phyloP scores from a whole-genome alignment of 2,888 invertebrate genomes.

The Mimumesa dahlbomi region DNA sequence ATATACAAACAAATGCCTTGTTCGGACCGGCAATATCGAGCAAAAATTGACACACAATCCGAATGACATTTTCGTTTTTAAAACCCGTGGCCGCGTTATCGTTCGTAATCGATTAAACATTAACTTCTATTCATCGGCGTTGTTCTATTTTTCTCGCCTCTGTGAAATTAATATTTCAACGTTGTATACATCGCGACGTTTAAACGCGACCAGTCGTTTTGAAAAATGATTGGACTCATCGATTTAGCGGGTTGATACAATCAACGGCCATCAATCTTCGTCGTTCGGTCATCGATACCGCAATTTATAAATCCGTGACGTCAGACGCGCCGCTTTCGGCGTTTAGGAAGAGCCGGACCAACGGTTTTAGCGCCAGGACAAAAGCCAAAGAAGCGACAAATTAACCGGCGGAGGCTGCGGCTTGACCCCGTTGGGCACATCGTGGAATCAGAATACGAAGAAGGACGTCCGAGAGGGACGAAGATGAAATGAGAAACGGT shows the following conservation, averaged over 20 bases:
- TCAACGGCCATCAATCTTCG: constrained; percentile 27
- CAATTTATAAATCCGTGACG: constrained; percentile 18
- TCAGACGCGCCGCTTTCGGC: constrained; percentile 15
- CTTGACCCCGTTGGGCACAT: constrained; percentile 74
- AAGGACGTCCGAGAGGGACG: constrained; percentile 45
- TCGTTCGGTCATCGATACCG: constrained; percentile 39
- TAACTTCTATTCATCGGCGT: too few relatives aligned
- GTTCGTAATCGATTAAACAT: too few relatives aligned
- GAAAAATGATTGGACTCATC: not conserved
- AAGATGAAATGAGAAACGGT: constrained; percentile 60
- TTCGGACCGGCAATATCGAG: too few relatives aligned
- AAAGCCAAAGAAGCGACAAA: constrained; percentile 67
- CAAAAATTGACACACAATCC: too few relatives aligned
- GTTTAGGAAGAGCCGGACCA: constrained; percentile 19
- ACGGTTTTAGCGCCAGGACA: constrained; percentile 63
- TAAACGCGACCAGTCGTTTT: not conserved
- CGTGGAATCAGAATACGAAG: constrained; percentile 65
- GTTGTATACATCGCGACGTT: not conserved
- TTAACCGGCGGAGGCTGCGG: constrained; percentile 70
- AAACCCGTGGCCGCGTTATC: too few relatives aligned
- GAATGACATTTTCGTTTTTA: too few relatives aligned
- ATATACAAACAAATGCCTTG: too few relatives aligned
- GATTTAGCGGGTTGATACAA: constrained; percentile 5
- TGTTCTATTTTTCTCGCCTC: too few relatives aligned
- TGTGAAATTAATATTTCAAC: not conserved